Conservation (phyloP, 2,113 vertebrate genomes). For the Anguilla japonica region DNA sequence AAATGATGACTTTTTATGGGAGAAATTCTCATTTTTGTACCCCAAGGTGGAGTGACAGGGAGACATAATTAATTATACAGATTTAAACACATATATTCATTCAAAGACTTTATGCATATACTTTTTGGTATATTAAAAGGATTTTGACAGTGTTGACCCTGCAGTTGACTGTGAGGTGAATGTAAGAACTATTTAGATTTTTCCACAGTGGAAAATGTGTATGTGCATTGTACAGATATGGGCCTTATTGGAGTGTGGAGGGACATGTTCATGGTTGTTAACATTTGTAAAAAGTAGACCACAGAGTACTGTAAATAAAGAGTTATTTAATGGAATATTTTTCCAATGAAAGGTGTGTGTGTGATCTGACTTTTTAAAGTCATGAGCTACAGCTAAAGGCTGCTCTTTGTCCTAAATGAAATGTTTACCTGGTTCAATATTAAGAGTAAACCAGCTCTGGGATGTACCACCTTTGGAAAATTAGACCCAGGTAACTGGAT, state of each 20-base stretch:
- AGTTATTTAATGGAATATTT: background rate
- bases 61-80: background rate
- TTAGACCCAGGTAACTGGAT: too few species aligned
- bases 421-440: too few species aligned
- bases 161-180: background rate
- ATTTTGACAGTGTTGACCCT: background rate
- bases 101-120: background rate
- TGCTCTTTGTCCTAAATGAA: too few species aligned
- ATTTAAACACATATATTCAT: background rate
- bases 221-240: background rate
- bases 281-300: background rate
- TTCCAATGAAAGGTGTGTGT: background rate
- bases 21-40: background rate
- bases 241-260: background rate
- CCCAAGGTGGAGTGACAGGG: too few species aligned
- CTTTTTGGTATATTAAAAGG: background rate
- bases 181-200: background rate
- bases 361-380: too few species aligned
- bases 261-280: background rate
- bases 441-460: too few species aligned
- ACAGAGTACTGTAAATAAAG: background rate
- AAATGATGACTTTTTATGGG: background rate
- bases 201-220: constrained; percentile 12
- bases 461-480: too few species aligned
- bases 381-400: too few species aligned